A percentile compares a stretch with the other conserved stretches of the same genome.
Evolutionary conservation across 2,797 vertebrate genomes (phyloP).

Genomic region (Gymnothorax javanicus): DNA sequence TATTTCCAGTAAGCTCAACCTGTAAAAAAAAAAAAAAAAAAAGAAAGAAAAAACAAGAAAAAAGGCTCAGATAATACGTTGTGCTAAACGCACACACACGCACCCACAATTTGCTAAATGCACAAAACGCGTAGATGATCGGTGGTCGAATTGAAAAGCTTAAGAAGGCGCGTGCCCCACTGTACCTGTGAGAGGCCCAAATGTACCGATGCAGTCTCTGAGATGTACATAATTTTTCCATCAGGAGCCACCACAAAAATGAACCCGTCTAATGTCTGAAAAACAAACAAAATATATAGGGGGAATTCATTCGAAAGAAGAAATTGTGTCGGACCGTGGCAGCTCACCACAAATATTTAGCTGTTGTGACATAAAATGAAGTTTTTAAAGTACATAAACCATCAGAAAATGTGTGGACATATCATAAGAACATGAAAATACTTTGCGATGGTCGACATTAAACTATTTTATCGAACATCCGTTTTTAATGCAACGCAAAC

Average conservation of each 20-base stretch:
- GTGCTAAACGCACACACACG: neutral
- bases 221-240: constrained; percentile 99
- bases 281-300: constrained; percentile 20
- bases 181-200: constrained; percentile 94
- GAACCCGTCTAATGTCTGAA: constrained; percentile 93
- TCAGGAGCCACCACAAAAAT: constrained; percentile 97
- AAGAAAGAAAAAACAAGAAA: constrained; percentile 49
- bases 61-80: constrained; percentile 23
- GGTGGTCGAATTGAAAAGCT: neutral
- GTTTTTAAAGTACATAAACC: neutral
- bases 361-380: neutral
- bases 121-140: neutral
- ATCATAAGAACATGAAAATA: neutral
- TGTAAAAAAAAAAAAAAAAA: constrained; percentile 66
- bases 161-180: constrained; percentile 66
- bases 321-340: neutral
- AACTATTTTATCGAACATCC: neutral
- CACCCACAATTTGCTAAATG: neutral
- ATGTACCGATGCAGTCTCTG: constrained; percentile 95
- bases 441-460: neutral
- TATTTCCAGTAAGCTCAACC: constrained; percentile 98
- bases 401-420: neutral
- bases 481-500: too few species aligned
- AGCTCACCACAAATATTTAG: neutral
- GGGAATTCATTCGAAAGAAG: neutral